Evolutionary conservation across 2,888 invertebrate species (phyloP), one percentile per base, ranked within the genome.

Genomic region (Venustoraphidia nigricollis): DNA sequence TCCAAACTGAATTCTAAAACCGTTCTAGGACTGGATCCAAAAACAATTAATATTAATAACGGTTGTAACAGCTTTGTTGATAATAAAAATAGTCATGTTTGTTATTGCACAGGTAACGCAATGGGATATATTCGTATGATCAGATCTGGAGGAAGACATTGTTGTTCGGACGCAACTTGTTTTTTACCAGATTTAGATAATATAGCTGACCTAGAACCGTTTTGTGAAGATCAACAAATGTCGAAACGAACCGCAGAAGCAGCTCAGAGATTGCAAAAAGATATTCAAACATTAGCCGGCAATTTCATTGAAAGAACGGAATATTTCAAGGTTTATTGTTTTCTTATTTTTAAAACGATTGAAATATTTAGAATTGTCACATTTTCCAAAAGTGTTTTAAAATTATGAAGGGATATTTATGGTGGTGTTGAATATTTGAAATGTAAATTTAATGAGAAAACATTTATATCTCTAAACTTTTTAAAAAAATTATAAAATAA

Each of bases 61-160:
- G 17, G 3, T 27, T 10, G 6, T 41, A 46, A 10, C 41, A 45
- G 41, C 36, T 47, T 43, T 43, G 42, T 50, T 49, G n/a, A 14
- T 47, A 48, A 48, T 17, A 10, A 27, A 49, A 43, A 11, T 35
- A 34, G 27, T 36, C 1, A 43, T 41, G n/a, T 43, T 8, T 8
- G 48, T 8, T 8, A 48, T n/a, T 41, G 45, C 14, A 8, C 56
- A 76, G 78, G 79, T 11, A 96, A 96, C 67, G 92, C 94, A 1
- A 83, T 97, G 77, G 96, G 95, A 2, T 96, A 95, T 62, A 88
- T 98, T 5, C 76, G 97, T 44, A 80, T 96, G 70, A 84, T 98
- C 49, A 77, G 93, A 47, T 91, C 95, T 0, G 97, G 96, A 13
- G 92, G 93, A 5, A 75, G 94, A 41, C 88, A 95, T 63, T 91